Evolutionary conservation across 2,797 vertebrate species (phyloP), one percentile per base, ranked within the genome.

Genomic region (Crax fasciolata): DNA sequence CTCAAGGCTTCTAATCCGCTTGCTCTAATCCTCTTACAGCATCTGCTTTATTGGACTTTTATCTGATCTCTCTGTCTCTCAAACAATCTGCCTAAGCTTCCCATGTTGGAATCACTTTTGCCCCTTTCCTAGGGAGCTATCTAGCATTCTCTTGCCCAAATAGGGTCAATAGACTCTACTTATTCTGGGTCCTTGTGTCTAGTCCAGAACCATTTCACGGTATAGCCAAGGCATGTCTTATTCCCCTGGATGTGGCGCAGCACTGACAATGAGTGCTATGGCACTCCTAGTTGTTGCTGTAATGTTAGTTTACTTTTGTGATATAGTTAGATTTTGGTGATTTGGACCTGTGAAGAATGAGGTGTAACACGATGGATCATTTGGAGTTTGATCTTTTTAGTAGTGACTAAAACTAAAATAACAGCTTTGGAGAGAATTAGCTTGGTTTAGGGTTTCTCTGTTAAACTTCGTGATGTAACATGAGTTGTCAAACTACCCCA

Each of bases 11-110:
- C 85, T 97, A 97, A 98, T 98, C 97, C 2, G 39, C 95, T 96
- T 91, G 87, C 89, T 67, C 43, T 97, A 98, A 98, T 98, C 97
- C 94, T 98, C 96, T 98, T 98, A 93, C 38, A 85, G 85, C 92
- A 78, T 96, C 96, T 97, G 93, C 87, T 97, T 54, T 95, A 66
- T 96, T 89, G 55, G 91, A 52, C 72, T 96, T 96, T 94, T 94
- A 98, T 97, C 96, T 98, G 93, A 96, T 97, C 76, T 94, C n/a
- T 94, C 57, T 95, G 76, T 94, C 84, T 97, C 90, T 93, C 84
- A 94, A 61, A 93, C 78, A 97, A 94, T 90, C 92, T 97, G 95
- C 87, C 5, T 7, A 89, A 76, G 54, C 38, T 93, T 71, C 74
- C 83, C 32, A 39, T 43, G 85, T 79, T 78, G 61, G 28, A 93